Percentiles rank a stretch among this genome's conserved stretches.
These are phyloP conservation scores for Protonemura montana DNA, from an alignment of 2,888 invertebrate genomes.

Conservation along the genomic window DNA sequence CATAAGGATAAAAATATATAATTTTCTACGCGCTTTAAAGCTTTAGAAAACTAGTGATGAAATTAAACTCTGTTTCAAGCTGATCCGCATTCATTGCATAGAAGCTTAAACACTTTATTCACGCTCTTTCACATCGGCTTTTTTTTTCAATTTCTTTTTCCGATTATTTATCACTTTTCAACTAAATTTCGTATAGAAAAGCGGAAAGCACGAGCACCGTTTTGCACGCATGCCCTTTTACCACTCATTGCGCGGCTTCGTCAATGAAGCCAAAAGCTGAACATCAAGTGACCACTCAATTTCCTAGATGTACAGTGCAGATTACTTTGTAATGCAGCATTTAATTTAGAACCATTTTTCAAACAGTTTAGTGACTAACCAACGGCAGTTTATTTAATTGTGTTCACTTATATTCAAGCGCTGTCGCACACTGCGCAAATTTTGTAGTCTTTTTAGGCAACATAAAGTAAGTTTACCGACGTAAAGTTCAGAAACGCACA, in stretches of 20 bases:
- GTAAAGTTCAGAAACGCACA: background rate
- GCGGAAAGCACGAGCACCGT: background rate
- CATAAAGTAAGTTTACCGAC: background rate
- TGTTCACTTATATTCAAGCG: no score
- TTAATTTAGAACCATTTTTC: no score
- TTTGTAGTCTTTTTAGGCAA: background rate
- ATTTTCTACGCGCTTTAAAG: background rate
- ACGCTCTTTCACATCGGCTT: background rate
- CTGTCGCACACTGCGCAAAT: no score
- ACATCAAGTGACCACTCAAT: background rate
- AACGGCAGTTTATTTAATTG: no score
- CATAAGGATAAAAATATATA: background rate
- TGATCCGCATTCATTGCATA: background rate
- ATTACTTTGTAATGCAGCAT: no score
- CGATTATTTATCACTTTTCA: background rate
- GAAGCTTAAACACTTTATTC: background rate
- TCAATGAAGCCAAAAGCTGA: no score
- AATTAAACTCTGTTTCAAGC: background rate
- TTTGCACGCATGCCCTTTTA: background rate
- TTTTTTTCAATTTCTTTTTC: background rate
- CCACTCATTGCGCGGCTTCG: background rate
- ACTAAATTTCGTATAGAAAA: background rate
- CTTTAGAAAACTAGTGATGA: conserved; percentile 7
- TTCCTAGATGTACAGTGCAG: background rate
- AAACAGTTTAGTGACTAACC: no score